Conservation (phyloP, 2,888 invertebrate genomes). For the Nemoura dubitans region DNA sequence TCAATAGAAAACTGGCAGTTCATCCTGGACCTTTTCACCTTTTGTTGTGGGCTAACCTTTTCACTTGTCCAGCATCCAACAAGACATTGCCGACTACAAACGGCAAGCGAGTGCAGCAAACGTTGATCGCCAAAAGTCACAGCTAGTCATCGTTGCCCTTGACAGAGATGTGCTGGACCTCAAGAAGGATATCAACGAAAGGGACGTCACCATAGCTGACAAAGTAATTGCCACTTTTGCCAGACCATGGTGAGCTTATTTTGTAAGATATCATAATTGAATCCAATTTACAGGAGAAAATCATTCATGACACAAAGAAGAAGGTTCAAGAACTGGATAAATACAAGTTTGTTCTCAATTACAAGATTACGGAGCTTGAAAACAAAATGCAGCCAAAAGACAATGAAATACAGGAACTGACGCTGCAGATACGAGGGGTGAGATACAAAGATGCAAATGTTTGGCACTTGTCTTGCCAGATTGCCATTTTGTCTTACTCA, state of each 20-base stretch:
- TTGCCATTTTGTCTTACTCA: not conserved
- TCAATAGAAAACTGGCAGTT: too few relatives aligned
- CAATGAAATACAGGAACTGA: conserved; percentile 83
- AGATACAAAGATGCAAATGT: conserved; percentile 19
- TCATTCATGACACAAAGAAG: conserved; percentile 83
- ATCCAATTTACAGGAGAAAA: conserved; percentile 67
- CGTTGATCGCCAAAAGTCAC: conserved; percentile 77
- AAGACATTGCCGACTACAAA: conserved; percentile 77
- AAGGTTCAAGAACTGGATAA: conserved; percentile 91
- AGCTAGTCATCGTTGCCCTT: conserved; percentile 74
- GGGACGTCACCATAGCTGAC: conserved; percentile 83
- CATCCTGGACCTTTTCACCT: too few relatives aligned
- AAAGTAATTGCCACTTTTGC: too few relatives aligned
- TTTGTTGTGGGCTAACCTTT: too few relatives aligned
- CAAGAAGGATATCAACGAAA: conserved; percentile 84
- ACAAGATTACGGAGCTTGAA: conserved; percentile 88
- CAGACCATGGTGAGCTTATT: too few relatives aligned
- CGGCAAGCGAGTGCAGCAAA: conserved; percentile 69
- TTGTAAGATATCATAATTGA: not conserved
- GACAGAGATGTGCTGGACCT: conserved; percentile 82
- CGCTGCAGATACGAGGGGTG: conserved; percentile 76
- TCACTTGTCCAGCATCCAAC: conserved; percentile 64
- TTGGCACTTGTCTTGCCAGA: not conserved
- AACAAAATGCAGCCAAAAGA: conserved; percentile 88
- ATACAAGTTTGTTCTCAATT: conserved; percentile 88